phyloP scores from a whole-genome alignment of 2,888 invertebrate genomes.

The Agonopterix heracliana region DNA sequence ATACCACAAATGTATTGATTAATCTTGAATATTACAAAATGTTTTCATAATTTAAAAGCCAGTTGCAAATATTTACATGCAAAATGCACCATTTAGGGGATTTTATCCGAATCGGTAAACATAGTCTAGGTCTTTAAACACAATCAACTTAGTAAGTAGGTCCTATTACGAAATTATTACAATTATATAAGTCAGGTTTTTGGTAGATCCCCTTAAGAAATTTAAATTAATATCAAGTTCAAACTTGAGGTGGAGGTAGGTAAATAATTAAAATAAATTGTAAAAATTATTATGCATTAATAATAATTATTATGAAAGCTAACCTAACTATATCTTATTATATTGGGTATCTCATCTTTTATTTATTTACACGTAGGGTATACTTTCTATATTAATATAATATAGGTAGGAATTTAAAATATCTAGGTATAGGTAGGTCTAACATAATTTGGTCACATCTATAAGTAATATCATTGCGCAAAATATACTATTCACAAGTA shows the following conservation, averaged over 20 bases:
- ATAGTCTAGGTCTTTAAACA: too few relatives aligned
- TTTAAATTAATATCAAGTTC: conserved; percentile 11
- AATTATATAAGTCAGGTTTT: conserved; percentile 38
- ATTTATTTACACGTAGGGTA: too few relatives aligned
- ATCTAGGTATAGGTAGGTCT: background rate
- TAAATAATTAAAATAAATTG: conserved; percentile 27
- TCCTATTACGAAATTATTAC: too few relatives aligned
- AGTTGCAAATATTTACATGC: conserved; percentile 3
- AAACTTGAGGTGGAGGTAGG: conserved; percentile 53
- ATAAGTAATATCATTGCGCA: background rate
- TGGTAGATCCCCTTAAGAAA: conserved; percentile 48
- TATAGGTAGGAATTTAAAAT: too few relatives aligned
- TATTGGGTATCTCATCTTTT: too few relatives aligned
- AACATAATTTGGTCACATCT: background rate
- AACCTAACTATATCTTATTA: too few relatives aligned
- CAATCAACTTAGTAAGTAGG: too few relatives aligned
- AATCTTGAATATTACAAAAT: background rate
- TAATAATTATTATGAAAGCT: background rate
- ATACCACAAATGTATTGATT: background rate
- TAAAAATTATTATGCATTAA: conserved; percentile 40
- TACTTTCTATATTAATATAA: too few relatives aligned
- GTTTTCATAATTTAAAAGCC: background rate
- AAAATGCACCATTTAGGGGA: conserved; percentile 4
- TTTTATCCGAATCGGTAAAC: too few relatives aligned
- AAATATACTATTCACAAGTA: too few relatives aligned